Base-by-base conservation (phyloP, 2,113 vertebrate species). In the Castor canadensis region DNA sequence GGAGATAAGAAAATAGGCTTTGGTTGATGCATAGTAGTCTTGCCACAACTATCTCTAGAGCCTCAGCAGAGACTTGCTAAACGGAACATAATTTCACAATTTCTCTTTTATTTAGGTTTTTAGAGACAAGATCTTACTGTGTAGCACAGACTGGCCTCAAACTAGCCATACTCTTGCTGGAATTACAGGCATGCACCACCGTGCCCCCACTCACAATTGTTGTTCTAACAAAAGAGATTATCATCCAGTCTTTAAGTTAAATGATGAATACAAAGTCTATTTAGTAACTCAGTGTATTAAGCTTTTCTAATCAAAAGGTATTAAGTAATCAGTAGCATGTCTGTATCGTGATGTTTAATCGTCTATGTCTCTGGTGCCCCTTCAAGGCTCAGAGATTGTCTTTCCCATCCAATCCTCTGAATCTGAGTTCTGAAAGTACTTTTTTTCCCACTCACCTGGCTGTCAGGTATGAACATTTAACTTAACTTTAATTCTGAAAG, bases 401-500 rank as follows among this genome's bases (percentile, higher is more conserved):
- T 83, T 93, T 83, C 26, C 47, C 8, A 58, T 40, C 30, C 4
- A 73, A 35, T 52, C 82, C 67, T 82, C 62, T 69, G 35, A 71
- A 60, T 60, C 40, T 77, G 11, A 90, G 40, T 84, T 92, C 38
- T 45, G 38, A 93, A 94, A 87, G 30, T 38, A 24, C 24, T 66
- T 94, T 69, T 69, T 75, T 92, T 72, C 30, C 56, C 22, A 26
- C 6, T 89, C 56, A 89, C 16, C 19, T 54, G 19, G 40, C 32
- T 76, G 5, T 83, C 82, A 86, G 82, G 91, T 91, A 83, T 24
- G 43, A 64, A 26, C 52, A 91, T 89, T 93, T 87, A 80, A 79
- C 40, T 69, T 91, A 75, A 84, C 89, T 91, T 95, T 80, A 84
- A 69, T 93, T 43, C 54, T 69, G 24, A 92, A 92, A 95, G 47